Conservation (phyloP, 2,113 vertebrate species). For the Athene cunicularia region DNA sequence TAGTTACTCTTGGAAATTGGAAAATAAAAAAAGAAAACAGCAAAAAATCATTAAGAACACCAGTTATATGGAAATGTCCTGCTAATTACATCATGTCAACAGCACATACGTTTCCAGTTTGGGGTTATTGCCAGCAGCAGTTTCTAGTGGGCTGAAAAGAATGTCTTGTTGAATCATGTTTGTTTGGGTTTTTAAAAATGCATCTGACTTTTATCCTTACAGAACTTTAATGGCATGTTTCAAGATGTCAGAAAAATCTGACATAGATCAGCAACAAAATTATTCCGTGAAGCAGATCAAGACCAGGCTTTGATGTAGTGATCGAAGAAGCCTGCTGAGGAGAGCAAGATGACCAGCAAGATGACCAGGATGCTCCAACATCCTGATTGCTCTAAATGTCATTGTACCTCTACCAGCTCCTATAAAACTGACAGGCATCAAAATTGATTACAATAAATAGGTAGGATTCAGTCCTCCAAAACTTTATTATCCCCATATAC, state of each 20-base stretch:
- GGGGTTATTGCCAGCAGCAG: background rate
- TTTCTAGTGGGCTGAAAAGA: background rate
- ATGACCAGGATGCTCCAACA: background rate
- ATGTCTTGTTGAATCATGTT: background rate
- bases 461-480: background rate
- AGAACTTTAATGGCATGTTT: background rate
- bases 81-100: background rate
- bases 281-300: background rate
- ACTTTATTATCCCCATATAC: background rate
- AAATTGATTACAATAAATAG: background rate
- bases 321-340: background rate
- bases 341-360: background rate
- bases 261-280: background rate
- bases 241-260: background rate
- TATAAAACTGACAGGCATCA: background rate
- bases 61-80: background rate
- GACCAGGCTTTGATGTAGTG: background rate
- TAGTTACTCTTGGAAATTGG: background rate
- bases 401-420: background rate
- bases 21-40: background rate
- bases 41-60: background rate
- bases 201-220: background rate
- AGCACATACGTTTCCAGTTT: background rate
- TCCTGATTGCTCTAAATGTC: background rate
- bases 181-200: background rate